Conservation (phyloP, 2,113 vertebrate genomes). For the Calypte anna region DNA sequence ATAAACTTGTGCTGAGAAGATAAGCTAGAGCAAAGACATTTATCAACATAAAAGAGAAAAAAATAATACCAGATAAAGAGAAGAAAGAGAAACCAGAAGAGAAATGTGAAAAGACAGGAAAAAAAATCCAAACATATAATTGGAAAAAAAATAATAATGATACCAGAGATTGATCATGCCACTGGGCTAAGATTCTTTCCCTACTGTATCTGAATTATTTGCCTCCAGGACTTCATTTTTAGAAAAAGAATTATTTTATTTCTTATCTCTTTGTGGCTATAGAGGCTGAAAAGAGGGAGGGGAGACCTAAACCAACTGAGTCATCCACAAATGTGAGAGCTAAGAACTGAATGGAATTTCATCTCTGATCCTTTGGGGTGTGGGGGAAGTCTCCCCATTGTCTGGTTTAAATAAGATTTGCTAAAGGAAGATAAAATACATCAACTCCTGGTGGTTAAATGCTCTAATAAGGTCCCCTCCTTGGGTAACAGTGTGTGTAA, state of each 20-base stretch:
- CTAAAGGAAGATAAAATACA: conserved; percentile 3
- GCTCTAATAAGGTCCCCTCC: neutral
- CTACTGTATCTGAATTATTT: neutral
- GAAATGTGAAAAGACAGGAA: neutral
- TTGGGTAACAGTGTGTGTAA: neutral
- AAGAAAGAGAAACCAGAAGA: neutral
- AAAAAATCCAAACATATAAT: neutral
- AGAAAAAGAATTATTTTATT: neutral
- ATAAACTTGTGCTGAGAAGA: neutral
- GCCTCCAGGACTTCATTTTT: neutral
- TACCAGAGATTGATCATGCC: neutral
- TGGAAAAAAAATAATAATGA: neutral
- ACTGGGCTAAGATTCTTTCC: neutral
- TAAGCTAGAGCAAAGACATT: neutral
- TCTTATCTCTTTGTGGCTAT: neutral
- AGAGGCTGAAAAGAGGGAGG: conserved; percentile 18
- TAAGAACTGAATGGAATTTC: conserved; percentile 6
- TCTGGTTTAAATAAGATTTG: neutral
- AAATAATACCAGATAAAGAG: neutral
- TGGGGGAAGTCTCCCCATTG: conserved; percentile 49
- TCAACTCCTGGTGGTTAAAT: neutral
- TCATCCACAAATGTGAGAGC: neutral
- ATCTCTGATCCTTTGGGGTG: neutral
- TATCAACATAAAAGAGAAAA: neutral
- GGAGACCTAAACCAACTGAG: conserved; percentile 24